Conservation (phyloP, 2,113 vertebrate species). For the Trogon melanurus region DNA sequence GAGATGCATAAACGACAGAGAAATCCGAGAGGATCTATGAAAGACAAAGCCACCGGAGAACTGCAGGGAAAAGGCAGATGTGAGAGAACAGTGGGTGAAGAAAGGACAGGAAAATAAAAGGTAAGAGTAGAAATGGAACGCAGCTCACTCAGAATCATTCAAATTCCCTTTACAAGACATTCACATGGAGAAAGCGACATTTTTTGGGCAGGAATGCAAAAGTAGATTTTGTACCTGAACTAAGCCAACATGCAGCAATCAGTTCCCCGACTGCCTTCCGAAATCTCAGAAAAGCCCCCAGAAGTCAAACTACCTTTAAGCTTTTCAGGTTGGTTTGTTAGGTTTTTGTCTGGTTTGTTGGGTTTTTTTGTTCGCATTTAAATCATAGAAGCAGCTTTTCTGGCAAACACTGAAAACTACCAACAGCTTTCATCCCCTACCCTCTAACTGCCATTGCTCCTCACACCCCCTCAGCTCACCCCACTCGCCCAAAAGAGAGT, state of each 20-base stretch:
- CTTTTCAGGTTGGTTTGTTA: not conserved
- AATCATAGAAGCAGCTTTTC: fast-evolving
- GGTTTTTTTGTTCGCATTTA: not conserved
- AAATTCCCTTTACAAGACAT: not conserved
- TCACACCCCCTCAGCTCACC: not conserved
- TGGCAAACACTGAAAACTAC: not conserved
- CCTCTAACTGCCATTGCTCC: not conserved
- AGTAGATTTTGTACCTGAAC: not conserved
- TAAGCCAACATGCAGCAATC: not conserved
- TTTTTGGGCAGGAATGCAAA: not conserved
- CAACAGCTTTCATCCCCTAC: not conserved
- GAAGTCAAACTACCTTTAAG: not conserved
- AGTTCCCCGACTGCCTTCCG: not conserved
- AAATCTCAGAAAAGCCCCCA: constrained; percentile 14
- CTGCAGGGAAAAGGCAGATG: not conserved
- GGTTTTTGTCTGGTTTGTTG: too few species aligned
- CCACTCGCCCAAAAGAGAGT: not conserved
- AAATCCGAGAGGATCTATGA: not conserved
- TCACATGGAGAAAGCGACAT: fast-evolving
- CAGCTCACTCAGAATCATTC: not conserved
- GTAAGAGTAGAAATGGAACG: not conserved
- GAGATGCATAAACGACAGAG: not conserved
- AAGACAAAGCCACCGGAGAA: not conserved
- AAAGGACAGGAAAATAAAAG: not conserved
- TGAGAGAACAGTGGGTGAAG: not conserved